These are phyloP conservation scores for Drosophila prostipennis DNA, from an alignment of 2,888 invertebrate species.

Conservation along the genomic window DNA sequence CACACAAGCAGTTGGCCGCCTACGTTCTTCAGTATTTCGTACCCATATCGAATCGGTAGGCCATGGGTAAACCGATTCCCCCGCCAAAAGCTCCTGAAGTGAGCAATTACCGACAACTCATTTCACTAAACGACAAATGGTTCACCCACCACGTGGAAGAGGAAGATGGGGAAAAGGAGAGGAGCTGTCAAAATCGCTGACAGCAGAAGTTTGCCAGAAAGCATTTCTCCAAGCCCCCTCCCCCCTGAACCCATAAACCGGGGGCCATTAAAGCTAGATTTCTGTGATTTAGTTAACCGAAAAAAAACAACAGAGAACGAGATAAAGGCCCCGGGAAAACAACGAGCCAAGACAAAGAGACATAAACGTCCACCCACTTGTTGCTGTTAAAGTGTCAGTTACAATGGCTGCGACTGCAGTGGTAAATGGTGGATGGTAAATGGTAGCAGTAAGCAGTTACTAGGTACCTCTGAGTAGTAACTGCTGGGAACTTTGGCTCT, in stretches of 20 bases:
- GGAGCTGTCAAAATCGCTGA: conserved; percentile 73
- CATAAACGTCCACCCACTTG: conserved; percentile 79
- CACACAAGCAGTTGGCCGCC: conserved; percentile 31
- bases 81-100: conserved; percentile 10
- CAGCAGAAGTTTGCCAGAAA: conserved; percentile 60
- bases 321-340: conserved; percentile 53
- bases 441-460: conserved; percentile 34
- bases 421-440: conserved; percentile 19
- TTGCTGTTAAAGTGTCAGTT: conserved; percentile 78
- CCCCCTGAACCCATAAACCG: conserved; percentile 13
- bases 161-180: conserved; percentile 3
- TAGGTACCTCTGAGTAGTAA: conserved; percentile 28
- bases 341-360: conserved; percentile 68
- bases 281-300: conserved; percentile 53
- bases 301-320: conserved; percentile 42
- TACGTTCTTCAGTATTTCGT: conserved; percentile 48
- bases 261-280: conserved; percentile 50
- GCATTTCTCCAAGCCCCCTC: conserved; percentile 33
- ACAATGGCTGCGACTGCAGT: conserved; percentile 46
- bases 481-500: conserved; percentile 51
- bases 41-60: conserved; percentile 30
- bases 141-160: conserved; percentile 1
- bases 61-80: not conserved
- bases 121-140: conserved; percentile 66
- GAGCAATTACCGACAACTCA: conserved; percentile 69